A percentile compares a stretch with the other conserved stretches of the same genome.
phyloP scores from a whole-genome alignment of 2,797 vertebrate genomes.

The Bradypodion ventrale region DNA sequence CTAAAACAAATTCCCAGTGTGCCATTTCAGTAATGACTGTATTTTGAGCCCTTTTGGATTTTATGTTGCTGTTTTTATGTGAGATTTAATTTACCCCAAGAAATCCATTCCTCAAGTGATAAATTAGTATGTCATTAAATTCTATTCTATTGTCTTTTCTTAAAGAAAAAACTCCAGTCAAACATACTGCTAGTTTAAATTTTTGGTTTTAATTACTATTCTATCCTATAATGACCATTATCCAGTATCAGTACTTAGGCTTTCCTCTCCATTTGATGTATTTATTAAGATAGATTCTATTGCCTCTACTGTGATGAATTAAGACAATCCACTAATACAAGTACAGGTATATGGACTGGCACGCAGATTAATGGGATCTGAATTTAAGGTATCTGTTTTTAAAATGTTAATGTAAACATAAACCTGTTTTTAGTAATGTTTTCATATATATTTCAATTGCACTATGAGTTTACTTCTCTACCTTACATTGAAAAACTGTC shows the following conservation, averaged over 20 bases:
- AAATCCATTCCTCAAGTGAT: slow-evolving; percentile 37
- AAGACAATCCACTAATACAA: background rate
- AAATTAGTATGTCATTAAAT: slow-evolving; percentile 49
- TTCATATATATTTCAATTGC: slow-evolving; percentile 27
- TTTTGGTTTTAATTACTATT: slow-evolving; percentile 44
- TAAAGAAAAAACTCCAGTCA: background rate
- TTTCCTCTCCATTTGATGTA: background rate
- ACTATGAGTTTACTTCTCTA: slow-evolving; percentile 16
- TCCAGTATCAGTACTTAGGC: background rate
- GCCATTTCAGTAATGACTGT: slow-evolving; percentile 56
- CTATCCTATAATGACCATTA: slow-evolving; percentile 46
- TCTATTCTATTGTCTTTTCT: slow-evolving; percentile 9
- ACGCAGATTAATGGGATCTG: background rate
- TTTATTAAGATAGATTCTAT: background rate
- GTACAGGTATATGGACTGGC: background rate
- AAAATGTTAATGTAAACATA: slow-evolving; percentile 35
- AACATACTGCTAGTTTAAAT: slow-evolving; percentile 17
- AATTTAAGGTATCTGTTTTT: background rate
- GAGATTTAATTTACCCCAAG: slow-evolving; percentile 41
- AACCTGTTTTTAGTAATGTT: slow-evolving; percentile 43
- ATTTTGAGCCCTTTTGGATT: slow-evolving; percentile 52
- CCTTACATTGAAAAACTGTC: background rate
- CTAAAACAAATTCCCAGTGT: slow-evolving; percentile 58
- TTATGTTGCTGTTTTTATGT: slow-evolving; percentile 19
- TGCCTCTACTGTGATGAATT: background rate